Evolutionary conservation across 2,113 vertebrate species (phyloP).

Genomic region (Telmatochromis brachygnathus): DNA sequence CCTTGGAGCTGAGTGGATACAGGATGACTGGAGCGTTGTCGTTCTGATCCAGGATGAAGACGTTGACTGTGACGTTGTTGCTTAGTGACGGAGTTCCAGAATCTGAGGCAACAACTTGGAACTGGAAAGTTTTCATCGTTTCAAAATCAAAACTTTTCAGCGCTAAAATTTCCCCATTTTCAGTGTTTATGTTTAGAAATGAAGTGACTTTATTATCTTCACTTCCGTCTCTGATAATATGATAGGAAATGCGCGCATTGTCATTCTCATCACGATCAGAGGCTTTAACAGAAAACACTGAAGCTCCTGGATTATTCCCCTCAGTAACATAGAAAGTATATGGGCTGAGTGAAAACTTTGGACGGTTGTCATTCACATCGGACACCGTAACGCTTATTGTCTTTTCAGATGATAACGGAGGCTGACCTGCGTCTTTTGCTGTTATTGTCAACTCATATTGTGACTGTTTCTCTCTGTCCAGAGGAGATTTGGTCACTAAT

Average conservation of each 20-base stretch:
- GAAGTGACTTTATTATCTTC: neutral
- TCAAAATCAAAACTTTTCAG: neutral
- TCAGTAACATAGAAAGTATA: conserved; percentile 41
- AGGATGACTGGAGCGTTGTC: fast-evolving
- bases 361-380: conserved; percentile 59
- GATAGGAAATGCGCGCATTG: conserved; percentile 31
- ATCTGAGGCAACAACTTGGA: fast-evolving
- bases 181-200: conserved; percentile 18
- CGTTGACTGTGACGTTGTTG: neutral
- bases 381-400: conserved; percentile 19
- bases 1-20: too few species aligned
- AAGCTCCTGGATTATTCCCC: neutral
- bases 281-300: conserved; percentile 41
- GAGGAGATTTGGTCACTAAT: neutral
- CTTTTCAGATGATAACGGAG: conserved; percentile 21
- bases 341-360: conserved; percentile 37
- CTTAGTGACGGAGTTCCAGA: neutral
- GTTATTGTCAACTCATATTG: conserved; percentile 36
- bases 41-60: neutral
- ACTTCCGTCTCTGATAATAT: conserved; percentile 7
- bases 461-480: conserved; percentile 59
- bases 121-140: fast-evolving
- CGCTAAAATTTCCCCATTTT: conserved; percentile 33
- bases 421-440: conserved; percentile 41
- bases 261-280: conserved; percentile 43